Evolutionary conservation across 2,797 vertebrate species (phyloP).

Genomic region (Picus viridis): DNA sequence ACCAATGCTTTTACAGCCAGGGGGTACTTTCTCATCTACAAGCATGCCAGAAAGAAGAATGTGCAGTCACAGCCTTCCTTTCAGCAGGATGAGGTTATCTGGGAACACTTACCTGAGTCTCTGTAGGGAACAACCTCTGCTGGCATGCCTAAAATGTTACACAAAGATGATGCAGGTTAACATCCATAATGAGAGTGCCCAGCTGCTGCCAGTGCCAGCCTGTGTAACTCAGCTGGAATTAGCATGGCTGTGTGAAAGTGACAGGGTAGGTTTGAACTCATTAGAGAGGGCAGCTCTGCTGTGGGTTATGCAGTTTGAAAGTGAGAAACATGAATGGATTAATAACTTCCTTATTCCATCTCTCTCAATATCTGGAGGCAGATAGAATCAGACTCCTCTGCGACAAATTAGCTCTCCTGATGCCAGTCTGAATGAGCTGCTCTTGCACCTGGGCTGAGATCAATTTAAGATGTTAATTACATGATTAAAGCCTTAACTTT

Average conservation of each 20-base stretch:
- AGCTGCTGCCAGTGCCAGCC: background rate
- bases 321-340: background rate
- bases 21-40: background rate
- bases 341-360: background rate
- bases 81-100: background rate
- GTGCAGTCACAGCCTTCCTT: background rate
- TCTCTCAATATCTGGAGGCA: background rate
- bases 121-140: constrained; percentile 44
- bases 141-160: constrained; percentile 32
- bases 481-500: background rate
- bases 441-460: background rate
- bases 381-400: background rate
- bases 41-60: background rate
- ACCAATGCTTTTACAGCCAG: background rate
- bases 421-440: background rate
- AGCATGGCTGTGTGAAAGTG: background rate
- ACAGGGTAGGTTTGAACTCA: background rate
- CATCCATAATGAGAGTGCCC: background rate
- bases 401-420: background rate
- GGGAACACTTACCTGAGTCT: constrained; percentile 8
- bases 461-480: background rate
- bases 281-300: background rate
- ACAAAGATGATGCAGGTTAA: background rate
- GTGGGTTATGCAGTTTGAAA: background rate
- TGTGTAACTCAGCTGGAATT: background rate